Base-by-base conservation (phyloP, 1,140 invertebrate species). In the Drosophila repletoides region DNA sequence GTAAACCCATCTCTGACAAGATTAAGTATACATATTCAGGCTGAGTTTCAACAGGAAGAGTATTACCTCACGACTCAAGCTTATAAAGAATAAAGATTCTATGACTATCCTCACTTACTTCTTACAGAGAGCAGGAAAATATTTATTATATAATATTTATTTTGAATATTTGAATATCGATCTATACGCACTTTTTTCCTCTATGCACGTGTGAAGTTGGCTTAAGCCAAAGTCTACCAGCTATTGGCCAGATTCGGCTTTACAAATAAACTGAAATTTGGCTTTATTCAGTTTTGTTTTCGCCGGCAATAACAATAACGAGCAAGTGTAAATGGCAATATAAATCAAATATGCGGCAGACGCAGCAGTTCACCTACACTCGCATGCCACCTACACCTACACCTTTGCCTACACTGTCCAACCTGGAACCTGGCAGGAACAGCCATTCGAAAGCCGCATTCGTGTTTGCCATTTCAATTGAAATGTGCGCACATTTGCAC, bases 401-500 rank as follows among this genome's bases (percentile, higher is more conserved):
- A 29, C 38, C 28, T n/a, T n/a, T n/a, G n/a, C 38, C n/a, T 22
- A 6, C 22, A 55, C 6, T 10, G 36, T 6, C 10, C 12, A 48
- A 9, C 24, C 15, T n/a, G 45, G 41, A 10, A 48, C 49, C 46
- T 51, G 40, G 33, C 33, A 64, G 29, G 21, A 66, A 46, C 34
- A 51, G 17, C 21, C 48, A 68, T 46, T 69, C n/a, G 49, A 33
- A 33, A 59, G 74, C 49, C 61, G 34, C 68, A 52, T 74, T 74
- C 75, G 76, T 80, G 76, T 80, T 75, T 61, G 70, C 70, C 76
- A 79, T 80, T 80, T 75, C 76, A 80, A 80, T 80, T 80, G 76
- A 80, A 80, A 80, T 80, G 71, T 80, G 76, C 71, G 52, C 76
- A 80, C 76, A 81, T 80, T 80, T 75, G 52, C 76, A 66, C 51